Percentiles rank a stretch among this genome's conserved stretches.
These are phyloP conservation scores for Parthenolecanium corni DNA, from an alignment of 2,888 invertebrate genomes.

Conservation along the genomic window DNA sequence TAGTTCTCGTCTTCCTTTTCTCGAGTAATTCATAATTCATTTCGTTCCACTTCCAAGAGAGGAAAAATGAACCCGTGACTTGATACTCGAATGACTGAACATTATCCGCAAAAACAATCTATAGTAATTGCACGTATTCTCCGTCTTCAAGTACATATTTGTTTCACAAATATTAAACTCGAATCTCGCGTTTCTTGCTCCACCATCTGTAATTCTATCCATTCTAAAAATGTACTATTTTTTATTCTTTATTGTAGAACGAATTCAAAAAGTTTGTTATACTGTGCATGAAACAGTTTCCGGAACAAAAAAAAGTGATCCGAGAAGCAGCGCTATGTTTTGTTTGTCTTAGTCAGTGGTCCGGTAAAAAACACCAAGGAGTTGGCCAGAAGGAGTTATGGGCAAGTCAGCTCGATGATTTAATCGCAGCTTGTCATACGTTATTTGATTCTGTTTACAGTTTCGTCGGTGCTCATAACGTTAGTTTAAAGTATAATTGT, in stretches of 20 bases:
- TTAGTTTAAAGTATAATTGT: too few species aligned
- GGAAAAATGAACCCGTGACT: too few species aligned
- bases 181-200: too few species aligned
- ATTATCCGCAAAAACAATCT: too few species aligned
- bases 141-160: too few species aligned
- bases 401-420: slow-evolving; percentile 26
- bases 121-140: too few species aligned
- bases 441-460: slow-evolving; percentile 28
- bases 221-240: background rate
- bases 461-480: slow-evolving; percentile 6
- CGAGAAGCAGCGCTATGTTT: background rate
- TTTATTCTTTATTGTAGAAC: background rate
- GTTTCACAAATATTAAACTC: too few species aligned
- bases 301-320: background rate
- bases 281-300: background rate
- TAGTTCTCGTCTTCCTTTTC: too few species aligned
- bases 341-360: slow-evolving; percentile 11
- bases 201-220: too few species aligned
- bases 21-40: too few species aligned
- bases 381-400: slow-evolving; percentile 27
- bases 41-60: too few species aligned
- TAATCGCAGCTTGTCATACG: slow-evolving; percentile 20
- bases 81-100: too few species aligned
- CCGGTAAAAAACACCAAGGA: slow-evolving; percentile 27
- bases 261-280: background rate